Conservation (phyloP, 2,113 vertebrate species). For the Neogobius melanostomus region DNA sequence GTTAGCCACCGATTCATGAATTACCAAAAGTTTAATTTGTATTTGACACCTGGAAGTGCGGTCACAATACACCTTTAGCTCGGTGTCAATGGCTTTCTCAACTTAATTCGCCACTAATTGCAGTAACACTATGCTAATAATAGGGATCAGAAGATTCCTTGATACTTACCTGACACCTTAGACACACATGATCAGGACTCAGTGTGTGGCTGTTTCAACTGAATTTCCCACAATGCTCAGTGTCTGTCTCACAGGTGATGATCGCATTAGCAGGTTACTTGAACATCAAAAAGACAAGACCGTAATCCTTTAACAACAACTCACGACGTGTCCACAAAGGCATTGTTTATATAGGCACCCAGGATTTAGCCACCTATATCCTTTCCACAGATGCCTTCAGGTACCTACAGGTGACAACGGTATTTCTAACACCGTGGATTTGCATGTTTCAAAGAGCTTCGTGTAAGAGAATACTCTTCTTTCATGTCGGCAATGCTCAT, state of each 20-base stretch:
- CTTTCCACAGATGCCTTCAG: constrained; percentile 72
- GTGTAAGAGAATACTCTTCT: constrained; percentile 24
- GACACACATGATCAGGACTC: constrained; percentile 22
- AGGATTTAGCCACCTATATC: constrained; percentile 79
- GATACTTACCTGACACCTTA: constrained; percentile 43
- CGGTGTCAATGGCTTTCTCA: constrained; percentile 40
- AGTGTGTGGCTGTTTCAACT: constrained; percentile 29
- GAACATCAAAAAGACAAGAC: constrained; percentile 80
- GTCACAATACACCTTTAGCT: constrained; percentile 23
- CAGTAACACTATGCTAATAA: constrained; percentile 53
- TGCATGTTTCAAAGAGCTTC: constrained; percentile 30
- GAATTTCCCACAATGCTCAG: constrained; percentile 58
- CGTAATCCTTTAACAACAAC: constrained; percentile 73
- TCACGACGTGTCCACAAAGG: constrained; percentile 78
- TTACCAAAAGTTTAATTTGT: constrained; percentile 24
- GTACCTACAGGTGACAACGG: constrained; percentile 69
- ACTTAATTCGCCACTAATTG: constrained; percentile 55
- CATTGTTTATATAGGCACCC: constrained; percentile 78
- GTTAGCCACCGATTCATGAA: neutral
- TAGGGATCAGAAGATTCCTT: constrained; percentile 31
- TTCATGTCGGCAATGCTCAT: constrained; percentile 22
- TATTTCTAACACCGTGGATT: constrained; percentile 73
- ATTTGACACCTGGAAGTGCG: constrained; percentile 27
- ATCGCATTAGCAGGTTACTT: constrained; percentile 73
- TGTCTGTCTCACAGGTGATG: constrained; percentile 62